Base-by-base conservation (phyloP, 2,888 invertebrate species). In the Heliconius sara region DNA sequence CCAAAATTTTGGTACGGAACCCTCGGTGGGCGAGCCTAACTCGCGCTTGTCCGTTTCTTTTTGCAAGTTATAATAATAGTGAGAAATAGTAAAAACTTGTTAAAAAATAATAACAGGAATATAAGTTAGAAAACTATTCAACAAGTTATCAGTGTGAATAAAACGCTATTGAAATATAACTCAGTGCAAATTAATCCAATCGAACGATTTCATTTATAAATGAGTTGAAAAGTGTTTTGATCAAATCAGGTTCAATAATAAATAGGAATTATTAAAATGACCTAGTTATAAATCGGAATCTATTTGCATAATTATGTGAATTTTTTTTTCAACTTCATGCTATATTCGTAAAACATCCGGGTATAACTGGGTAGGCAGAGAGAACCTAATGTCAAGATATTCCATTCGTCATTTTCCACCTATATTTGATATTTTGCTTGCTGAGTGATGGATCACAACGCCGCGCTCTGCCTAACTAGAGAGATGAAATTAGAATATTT, bases 131-230 rank as follows among this genome's bases (percentile, higher is more conserved):
- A 60, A 60, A 60, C n/a, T 60, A 3, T n/a, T 60, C n/a, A 22
- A 60, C 60, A 9, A 68, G n/a, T 68, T 68, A n/a, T 68, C n/a
- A 34, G 67, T 68, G 39, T 68, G 68, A 68, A 68, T 68, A 68
- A 68, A 68, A 68, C 12, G n/a, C 43, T 13, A 25, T 68, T 25
- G n/a, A 43, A 70, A 39, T 47, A 68, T 43, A 68, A 39, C 0
- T 43, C 25, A 70, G 70, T 25, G 25, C 25, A 25, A 19, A 70
- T 70, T 43, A 43, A 43, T 43, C 16, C 25, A 43, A 70, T 43
- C 25, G 70, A 70, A 70, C 43, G 7, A 43, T 43, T 16, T 70
- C 16, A 16, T 43, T 16, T 43, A 70, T 47, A 43, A 70, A 43
- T 70, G 43, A 25, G 43, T 43, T 43, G 43, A 70, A 70, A 70